These are phyloP conservation scores for Montipora efflorescens DNA, from an alignment of 64 coral and sea anemone species.

Conservation along the genomic window DNA sequence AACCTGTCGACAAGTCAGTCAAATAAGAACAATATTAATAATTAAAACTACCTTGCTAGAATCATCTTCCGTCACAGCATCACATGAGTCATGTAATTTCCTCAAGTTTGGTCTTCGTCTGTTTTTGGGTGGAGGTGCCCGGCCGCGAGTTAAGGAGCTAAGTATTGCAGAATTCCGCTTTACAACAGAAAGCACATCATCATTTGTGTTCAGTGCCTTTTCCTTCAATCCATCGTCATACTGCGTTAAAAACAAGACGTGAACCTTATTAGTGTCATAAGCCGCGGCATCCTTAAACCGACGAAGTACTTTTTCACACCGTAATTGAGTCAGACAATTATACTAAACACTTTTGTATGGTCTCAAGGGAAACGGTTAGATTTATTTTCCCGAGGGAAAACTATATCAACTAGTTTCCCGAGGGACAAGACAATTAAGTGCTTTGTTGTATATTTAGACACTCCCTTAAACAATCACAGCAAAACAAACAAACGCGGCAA, in stretches of 20 bases:
- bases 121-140: conserved; percentile 63
- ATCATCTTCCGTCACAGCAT: conserved; percentile 1
- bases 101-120: conserved; percentile 48
- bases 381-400: no score
- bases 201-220: background rate
- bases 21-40: background rate
- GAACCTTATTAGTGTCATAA: background rate
- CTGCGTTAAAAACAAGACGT: background rate
- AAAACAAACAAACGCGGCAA: no score
- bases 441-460: no score
- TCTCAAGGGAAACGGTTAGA: no score
- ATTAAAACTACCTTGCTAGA: conserved; percentile 6
- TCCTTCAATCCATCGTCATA: background rate
- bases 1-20: no score
- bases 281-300: background rate
- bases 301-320: background rate
- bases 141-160: conserved; percentile 23
- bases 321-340: no score
- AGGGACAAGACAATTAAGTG: no score
- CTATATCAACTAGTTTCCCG: no score
- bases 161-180: conserved; percentile 40
- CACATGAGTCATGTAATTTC: conserved; percentile 24
- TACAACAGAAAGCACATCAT: conserved; percentile 1
- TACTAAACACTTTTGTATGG: no score
- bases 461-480: no score